Evolutionary conservation across 1,140 invertebrate species (phyloP).

Genomic region (Homarus americanus): DNA sequence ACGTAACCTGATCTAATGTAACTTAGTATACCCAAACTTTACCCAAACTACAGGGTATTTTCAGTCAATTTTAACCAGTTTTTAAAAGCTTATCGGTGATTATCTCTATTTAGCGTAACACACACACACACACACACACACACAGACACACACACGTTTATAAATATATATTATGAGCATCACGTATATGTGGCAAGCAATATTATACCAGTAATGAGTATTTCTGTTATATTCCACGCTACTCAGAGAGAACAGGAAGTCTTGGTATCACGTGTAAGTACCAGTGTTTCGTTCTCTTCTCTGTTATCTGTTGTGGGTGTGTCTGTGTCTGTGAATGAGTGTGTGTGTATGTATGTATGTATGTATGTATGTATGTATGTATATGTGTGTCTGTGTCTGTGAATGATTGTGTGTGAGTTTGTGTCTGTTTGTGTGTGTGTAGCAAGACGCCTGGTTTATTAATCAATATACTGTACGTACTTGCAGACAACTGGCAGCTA

Average conservation of each 20-base stretch:
- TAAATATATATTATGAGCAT: too few species aligned
- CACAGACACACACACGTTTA: too few species aligned
- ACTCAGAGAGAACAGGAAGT: neutral
- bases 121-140: too few species aligned
- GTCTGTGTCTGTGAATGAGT: neutral
- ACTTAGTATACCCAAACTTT: too few species aligned
- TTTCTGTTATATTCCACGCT: neutral
- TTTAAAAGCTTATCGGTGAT: too few species aligned
- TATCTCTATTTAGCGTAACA: too few species aligned
- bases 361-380: neutral
- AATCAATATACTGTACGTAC: too few species aligned
- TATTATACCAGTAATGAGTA: too few species aligned
- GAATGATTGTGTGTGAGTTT: neutral
- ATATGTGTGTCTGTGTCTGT: neutral
- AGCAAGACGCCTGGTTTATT: neutral
- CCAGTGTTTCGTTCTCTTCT: neutral
- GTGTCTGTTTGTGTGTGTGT: neutral
- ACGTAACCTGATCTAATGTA: too few species aligned
- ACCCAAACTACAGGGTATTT: too few species aligned
- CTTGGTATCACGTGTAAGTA: neutral
- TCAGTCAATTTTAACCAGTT: too few species aligned
- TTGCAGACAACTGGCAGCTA: constrained; percentile 74
- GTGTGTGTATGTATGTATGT: constrained; percentile 17
- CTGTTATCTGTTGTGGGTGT: neutral
- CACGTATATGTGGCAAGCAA: too few species aligned